Percentiles rank a stretch among this genome's conserved stretches.
phyloP scores from a whole-genome alignment of 2,888 invertebrate species.

The Volucella zonaria region DNA sequence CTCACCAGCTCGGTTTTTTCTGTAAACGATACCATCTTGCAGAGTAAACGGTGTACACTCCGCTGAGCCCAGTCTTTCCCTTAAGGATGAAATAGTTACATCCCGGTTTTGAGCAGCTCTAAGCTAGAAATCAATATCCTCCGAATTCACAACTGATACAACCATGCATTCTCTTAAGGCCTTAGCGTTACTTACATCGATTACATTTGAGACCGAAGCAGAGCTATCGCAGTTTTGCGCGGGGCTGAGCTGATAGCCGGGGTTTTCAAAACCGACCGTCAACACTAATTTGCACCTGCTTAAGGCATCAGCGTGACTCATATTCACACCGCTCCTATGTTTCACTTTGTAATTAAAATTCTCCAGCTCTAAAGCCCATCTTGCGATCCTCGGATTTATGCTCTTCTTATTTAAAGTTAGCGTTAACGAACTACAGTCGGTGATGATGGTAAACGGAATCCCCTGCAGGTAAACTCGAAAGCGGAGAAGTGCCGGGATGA shows the following conservation, averaged over 20 bases:
- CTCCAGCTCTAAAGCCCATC: too few species aligned
- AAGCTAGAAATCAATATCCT: conserved; percentile 16
- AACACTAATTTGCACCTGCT: too few species aligned
- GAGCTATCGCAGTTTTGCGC: too few species aligned
- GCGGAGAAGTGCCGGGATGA: conserved; percentile 74
- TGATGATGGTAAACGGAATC: conserved; percentile 73
- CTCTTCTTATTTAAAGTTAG: conserved; percentile 75
- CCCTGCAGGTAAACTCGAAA: conserved; percentile 74
- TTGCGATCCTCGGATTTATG: conserved; percentile 9
- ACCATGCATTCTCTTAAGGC: too few species aligned
- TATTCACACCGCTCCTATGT: too few species aligned
- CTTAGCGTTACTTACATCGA: too few species aligned
- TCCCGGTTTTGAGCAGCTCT: conserved; percentile 1
- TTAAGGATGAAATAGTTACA: not conserved
- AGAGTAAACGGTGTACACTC: not conserved
- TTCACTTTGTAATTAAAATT: too few species aligned
- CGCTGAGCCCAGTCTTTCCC: not conserved
- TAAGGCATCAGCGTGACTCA: too few species aligned
- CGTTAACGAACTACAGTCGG: conserved; percentile 77
- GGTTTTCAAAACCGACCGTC: too few species aligned
- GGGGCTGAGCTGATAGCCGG: too few species aligned
- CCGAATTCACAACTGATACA: not conserved
- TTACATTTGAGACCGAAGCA: too few species aligned
- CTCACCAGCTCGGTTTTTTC: not conserved
- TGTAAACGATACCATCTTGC: conserved; percentile 4